phyloP scores from a whole-genome alignment of 2,888 invertebrate species.

The Euproctis similis region DNA sequence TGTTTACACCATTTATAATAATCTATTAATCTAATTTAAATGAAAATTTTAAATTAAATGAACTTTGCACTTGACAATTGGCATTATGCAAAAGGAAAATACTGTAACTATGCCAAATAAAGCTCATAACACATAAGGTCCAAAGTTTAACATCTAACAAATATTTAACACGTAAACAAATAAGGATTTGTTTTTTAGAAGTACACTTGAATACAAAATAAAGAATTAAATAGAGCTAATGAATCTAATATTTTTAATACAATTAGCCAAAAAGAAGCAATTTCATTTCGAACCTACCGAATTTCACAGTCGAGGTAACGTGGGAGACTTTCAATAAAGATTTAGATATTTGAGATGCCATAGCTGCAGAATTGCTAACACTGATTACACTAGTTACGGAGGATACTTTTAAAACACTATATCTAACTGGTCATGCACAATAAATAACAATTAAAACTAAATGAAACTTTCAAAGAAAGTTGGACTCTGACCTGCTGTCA shows the following conservation, averaged over 20 bases:
- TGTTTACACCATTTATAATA: too few species aligned
- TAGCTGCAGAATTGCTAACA: slow-evolving; percentile 29
- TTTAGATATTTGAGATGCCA: slow-evolving; percentile 69
- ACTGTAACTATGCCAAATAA: slow-evolving; percentile 41
- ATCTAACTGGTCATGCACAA: slow-evolving; percentile 21
- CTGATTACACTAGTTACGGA: slow-evolving; percentile 22
- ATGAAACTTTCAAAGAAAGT: slow-evolving; percentile 43
- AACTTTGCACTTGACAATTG: slow-evolving; percentile 25
- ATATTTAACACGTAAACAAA: slow-evolving; percentile 6
- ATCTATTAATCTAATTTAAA: too few species aligned
- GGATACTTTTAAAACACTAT: slow-evolving; percentile 30
- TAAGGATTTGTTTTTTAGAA: neutral
- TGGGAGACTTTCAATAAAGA: slow-evolving; percentile 53
- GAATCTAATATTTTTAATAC: neutral
- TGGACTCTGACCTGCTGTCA: slow-evolving; percentile 63
- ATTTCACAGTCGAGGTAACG: slow-evolving; percentile 54
- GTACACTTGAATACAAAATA: neutral
- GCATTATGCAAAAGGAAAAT: slow-evolving; percentile 28
- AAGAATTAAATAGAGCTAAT: neutral
- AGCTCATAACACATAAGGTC: slow-evolving; percentile 29
- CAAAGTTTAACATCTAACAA: slow-evolving; percentile 42
- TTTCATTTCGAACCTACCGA: slow-evolving; percentile 39
- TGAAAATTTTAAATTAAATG: too few species aligned
- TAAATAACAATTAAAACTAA: slow-evolving; percentile 34
- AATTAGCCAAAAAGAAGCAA: slow-evolving; percentile 1